These are phyloP conservation scores for Lamproptera curius DNA, from an alignment of 2,888 invertebrate genomes.

Conservation along the genomic window DNA sequence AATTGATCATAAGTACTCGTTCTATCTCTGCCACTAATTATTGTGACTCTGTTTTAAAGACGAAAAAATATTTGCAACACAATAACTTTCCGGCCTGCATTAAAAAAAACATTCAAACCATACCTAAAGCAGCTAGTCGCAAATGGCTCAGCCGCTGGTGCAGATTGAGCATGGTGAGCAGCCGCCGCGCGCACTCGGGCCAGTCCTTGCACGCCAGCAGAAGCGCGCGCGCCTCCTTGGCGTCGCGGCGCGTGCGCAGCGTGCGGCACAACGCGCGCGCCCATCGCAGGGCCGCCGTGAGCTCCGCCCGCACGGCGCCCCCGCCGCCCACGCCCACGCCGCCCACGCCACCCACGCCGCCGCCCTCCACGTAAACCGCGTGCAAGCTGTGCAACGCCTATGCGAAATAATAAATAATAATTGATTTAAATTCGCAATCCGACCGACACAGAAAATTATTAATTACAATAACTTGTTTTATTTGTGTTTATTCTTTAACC, in stretches of 20 bases:
- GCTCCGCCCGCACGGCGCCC: constrained; percentile 90
- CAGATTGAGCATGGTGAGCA: constrained; percentile 92
- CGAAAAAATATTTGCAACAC: too few relatives aligned
- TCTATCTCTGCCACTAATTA: too few relatives aligned
- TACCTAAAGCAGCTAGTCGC: constrained; percentile 86
- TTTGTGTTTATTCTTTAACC: too few relatives aligned
- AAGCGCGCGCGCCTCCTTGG: constrained; percentile 82
- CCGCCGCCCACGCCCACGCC: constrained; percentile 80
- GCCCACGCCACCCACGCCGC: constrained; percentile 77
- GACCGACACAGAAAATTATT: not conserved
- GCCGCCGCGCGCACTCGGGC: constrained; percentile 90
- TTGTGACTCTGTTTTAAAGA: too few relatives aligned
- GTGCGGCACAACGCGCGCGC: constrained; percentile 85
- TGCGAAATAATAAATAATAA: constrained; percentile 29
- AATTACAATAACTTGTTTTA: too few relatives aligned
- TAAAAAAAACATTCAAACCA: too few relatives aligned
- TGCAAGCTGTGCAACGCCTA: constrained; percentile 94
- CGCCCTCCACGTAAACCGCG: constrained; percentile 94
- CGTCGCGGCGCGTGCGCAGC: constrained; percentile 82
- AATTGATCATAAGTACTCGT: too few relatives aligned
- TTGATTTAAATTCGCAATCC: not conserved
- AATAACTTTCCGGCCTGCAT: too few relatives aligned
- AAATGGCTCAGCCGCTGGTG: constrained; percentile 90
- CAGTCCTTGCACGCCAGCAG: constrained; percentile 89
- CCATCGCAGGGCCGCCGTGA: constrained; percentile 89